These are phyloP conservation scores for Shargacucullia verbasci DNA, from an alignment of 2,888 invertebrate species.

Conservation along the genomic window DNA sequence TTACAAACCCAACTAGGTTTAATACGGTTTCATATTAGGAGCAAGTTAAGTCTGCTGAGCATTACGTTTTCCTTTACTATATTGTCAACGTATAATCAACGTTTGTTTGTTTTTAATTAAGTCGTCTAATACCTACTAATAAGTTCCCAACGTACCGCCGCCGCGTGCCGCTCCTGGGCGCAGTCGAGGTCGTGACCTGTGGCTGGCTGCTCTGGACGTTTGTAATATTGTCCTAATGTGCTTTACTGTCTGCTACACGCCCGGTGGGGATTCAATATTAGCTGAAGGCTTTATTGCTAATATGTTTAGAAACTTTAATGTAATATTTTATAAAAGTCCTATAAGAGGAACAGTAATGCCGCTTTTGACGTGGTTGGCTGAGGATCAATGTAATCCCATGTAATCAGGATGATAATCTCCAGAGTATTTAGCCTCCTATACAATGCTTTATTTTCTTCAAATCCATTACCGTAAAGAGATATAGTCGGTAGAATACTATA, in stretches of 20 bases:
- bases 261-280: background rate
- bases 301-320: background rate
- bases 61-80: too few relatives aligned
- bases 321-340: background rate
- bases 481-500: background rate
- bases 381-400: too few relatives aligned
- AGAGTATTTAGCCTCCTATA: too few relatives aligned
- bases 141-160: background rate
- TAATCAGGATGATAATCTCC: too few relatives aligned
- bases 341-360: too few relatives aligned
- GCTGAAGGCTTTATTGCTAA: conserved; percentile 1
- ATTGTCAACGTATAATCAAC: background rate
- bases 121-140: background rate
- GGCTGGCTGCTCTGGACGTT: conserved; percentile 7
- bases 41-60: too few relatives aligned
- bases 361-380: too few relatives aligned
- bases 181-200: conserved; percentile 23
- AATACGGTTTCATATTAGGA: too few relatives aligned
- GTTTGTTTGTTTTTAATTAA: too few relatives aligned
- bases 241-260: conserved; percentile 4
- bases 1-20: too few relatives aligned
- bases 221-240: background rate
- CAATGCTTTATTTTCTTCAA: too few relatives aligned
- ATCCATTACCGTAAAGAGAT: conserved; percentile 4
- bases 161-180: background rate